These are phyloP conservation scores for Cettia cetti DNA, from an alignment of 2,113 vertebrate species.

Conservation along the genomic window DNA sequence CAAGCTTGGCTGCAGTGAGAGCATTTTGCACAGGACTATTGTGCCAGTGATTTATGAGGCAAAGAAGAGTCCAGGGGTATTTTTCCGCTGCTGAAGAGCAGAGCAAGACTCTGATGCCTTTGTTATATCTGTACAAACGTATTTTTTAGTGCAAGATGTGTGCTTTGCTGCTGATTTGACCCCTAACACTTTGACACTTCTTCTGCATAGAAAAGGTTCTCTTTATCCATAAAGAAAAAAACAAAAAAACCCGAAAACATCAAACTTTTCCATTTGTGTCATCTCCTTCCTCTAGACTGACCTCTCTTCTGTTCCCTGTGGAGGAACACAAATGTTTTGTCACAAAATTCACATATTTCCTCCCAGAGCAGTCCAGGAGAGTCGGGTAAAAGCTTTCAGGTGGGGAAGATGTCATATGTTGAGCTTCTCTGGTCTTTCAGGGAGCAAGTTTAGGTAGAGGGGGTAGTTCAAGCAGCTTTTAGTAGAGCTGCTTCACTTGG, in stretches of 20 bases:
- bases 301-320: background rate
- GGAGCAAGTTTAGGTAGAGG: accelerated
- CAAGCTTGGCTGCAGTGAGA: accelerated
- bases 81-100: background rate
- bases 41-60: background rate
- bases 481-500: background rate
- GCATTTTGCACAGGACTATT: background rate
- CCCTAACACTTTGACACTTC: background rate
- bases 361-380: background rate
- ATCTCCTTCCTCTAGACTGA: background rate
- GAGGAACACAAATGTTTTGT: background rate
- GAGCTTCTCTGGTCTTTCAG: background rate
- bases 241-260: accelerated
- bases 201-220: background rate
- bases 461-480: background rate
- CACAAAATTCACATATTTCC: background rate
- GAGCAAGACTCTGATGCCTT: accelerated
- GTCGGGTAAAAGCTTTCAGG: background rate
- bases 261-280: background rate
- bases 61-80: background rate
- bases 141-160: background rate
- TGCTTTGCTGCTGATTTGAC: background rate
- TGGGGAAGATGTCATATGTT: background rate
- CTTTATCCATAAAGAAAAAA: background rate
- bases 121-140: accelerated